Base-by-base conservation (phyloP, 2,113 vertebrate genomes). In the Brevimyrus niger region DNA sequence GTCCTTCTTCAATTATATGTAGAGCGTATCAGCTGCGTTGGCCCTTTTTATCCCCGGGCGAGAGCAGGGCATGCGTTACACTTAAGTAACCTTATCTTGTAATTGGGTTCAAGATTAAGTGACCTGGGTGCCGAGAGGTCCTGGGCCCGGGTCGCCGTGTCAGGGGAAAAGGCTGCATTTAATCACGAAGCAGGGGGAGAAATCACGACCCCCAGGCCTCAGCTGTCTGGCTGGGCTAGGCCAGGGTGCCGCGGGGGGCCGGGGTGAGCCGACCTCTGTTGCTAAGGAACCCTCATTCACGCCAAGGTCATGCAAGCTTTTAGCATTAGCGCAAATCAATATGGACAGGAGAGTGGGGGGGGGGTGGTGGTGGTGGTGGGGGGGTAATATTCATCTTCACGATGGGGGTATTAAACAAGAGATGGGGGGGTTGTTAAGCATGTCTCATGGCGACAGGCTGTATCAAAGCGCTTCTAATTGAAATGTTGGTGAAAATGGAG, bases 41-140 rank as follows among this genome's bases (percentile, higher is more conserved):
- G 93, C 93, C 93, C 90, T 95, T 95, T 73, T 94, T 95, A 93
- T 93, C 92, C 92, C 27, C 3, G 95, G 93, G 94, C 92, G 93
- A 93, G 94, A 94, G 92, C 93, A 82, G 86, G 17, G 92, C 38
- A 89, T 73, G 91, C 95, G 95, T 95, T 95, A 95, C 93, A 93
- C 94, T 94, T 95, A 96, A 95, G 94, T 96, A 95, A 96, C 95
- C 96, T 96, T 95, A 96, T 96, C 96, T 95, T 96, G 95, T 96
- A 96, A 96, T 96, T 96, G 96, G 94, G 96, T 96, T 96, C 95
- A 96, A 96, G 95, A 96, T 96, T 94, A 96, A 95, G 93, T 95
- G 96, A 96, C 96, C 95, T 93, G 88, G 89, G 93, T 94, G 95
- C 94, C 90, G 46, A 73, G 89, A 58, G 95, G 94, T 93, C 92